Evolutionary conservation across 2,888 invertebrate species (phyloP).

Genomic region (Mesoligia furuncula): DNA sequence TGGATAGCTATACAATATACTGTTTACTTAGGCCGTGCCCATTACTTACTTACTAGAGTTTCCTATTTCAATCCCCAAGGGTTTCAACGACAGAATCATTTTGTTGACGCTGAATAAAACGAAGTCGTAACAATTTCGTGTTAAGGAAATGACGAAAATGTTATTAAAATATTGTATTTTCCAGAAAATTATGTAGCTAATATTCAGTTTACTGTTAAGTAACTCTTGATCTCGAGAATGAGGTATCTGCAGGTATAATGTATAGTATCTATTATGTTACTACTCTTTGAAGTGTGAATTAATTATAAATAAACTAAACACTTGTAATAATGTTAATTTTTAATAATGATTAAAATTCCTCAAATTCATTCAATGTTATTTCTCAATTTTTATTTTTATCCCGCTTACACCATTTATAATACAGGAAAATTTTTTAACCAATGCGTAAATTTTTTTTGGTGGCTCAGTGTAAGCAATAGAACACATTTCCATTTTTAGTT

Average conservation of each 20-base stretch:
- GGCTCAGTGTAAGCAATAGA: too few relatives aligned
- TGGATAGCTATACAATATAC: conserved; percentile 26
- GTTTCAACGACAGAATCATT: conserved; percentile 21
- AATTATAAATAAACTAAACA: too few relatives aligned
- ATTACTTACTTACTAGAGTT: conserved; percentile 40
- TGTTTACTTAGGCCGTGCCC: conserved; percentile 42
- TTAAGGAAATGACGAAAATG: not conserved
- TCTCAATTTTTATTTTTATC: too few relatives aligned
- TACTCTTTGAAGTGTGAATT: too few relatives aligned
- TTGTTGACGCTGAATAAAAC: conserved; percentile 28
- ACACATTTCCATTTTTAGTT: too few relatives aligned
- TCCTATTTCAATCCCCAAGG: conserved; percentile 35
- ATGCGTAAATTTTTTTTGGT: too few relatives aligned
- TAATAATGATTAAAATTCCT: too few relatives aligned
- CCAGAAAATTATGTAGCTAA: not conserved
- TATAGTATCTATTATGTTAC: too few relatives aligned
- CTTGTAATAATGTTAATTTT: too few relatives aligned
- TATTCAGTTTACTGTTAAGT: not conserved
- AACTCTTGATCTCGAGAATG: not conserved
- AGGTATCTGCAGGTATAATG: not conserved
- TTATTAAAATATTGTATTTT: not conserved
- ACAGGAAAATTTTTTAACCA: too few relatives aligned
- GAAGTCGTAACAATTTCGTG: conserved; percentile 10
- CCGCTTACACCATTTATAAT: too few relatives aligned
- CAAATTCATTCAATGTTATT: too few relatives aligned